Conservation (phyloP, 2,797 vertebrate species). For the Strix occidentalis region DNA sequence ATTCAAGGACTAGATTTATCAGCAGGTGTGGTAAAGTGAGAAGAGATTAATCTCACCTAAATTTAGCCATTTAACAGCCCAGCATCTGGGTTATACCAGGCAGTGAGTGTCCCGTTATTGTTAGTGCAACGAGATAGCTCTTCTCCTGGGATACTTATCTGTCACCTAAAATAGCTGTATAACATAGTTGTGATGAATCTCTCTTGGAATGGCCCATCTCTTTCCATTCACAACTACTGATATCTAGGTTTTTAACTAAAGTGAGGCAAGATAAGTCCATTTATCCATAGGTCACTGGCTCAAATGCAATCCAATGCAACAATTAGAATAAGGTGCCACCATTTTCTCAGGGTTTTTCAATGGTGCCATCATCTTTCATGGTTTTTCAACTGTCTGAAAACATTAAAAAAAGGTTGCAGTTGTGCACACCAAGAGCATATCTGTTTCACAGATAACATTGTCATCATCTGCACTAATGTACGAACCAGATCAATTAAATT, state of each 20-base stretch:
- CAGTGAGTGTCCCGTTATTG: neutral
- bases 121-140: neutral
- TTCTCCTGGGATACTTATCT: neutral
- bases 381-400: neutral
- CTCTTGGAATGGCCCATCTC: neutral
- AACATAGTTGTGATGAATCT: neutral
- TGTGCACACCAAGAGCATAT: neutral
- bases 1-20: neutral
- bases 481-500: neutral
- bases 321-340: neutral
- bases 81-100: neutral
- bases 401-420: neutral
- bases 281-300: neutral
- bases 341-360: neutral
- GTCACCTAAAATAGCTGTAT: neutral
- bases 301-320: neutral
- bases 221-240: neutral
- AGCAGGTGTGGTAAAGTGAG: slow-evolving; percentile 1
- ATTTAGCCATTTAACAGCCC: neutral
- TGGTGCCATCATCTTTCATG: neutral
- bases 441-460: neutral
- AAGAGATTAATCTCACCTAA: neutral
- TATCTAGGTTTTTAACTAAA: neutral
- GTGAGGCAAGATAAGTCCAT: neutral
- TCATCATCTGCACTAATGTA: neutral